phyloP scores from a whole-genome alignment of 1,140 invertebrate species.

The Aphis gossypii region DNA sequence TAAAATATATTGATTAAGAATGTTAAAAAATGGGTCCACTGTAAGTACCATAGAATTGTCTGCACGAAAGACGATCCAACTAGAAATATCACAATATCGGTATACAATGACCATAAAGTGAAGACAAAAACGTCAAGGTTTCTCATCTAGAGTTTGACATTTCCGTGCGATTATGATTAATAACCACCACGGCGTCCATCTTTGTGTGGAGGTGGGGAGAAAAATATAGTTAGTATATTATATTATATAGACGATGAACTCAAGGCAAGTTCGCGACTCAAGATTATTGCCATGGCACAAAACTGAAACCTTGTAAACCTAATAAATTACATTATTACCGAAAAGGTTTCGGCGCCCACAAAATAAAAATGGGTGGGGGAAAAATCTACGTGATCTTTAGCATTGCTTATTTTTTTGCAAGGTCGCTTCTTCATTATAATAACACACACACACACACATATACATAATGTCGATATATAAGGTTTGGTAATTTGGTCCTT shows the following conservation, averaged over 20 bases:
- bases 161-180: conserved; percentile 45
- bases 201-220: neutral
- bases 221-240: neutral
- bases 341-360: conserved; percentile 12
- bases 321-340: conserved; percentile 34
- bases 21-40: neutral
- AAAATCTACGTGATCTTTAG: conserved; percentile 38
- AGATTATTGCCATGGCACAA: conserved; percentile 34
- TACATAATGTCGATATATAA: neutral
- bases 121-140: conserved; percentile 46
- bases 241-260: neutral
- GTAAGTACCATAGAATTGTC: neutral
- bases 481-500: conserved; percentile 45
- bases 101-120: neutral
- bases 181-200: neutral
- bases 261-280: conserved; percentile 40
- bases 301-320: conserved; percentile 22
- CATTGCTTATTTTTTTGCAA: conserved; percentile 24
- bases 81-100: neutral
- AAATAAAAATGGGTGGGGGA: neutral
- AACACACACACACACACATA: neutral
- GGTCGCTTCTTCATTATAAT: conserved; percentile 52
- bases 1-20: neutral
- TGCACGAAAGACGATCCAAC: neutral
- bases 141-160: neutral